Evolutionary conservation across 2,888 invertebrate genomes (phyloP).

Genomic region (Torymus aiolomorphi): DNA sequence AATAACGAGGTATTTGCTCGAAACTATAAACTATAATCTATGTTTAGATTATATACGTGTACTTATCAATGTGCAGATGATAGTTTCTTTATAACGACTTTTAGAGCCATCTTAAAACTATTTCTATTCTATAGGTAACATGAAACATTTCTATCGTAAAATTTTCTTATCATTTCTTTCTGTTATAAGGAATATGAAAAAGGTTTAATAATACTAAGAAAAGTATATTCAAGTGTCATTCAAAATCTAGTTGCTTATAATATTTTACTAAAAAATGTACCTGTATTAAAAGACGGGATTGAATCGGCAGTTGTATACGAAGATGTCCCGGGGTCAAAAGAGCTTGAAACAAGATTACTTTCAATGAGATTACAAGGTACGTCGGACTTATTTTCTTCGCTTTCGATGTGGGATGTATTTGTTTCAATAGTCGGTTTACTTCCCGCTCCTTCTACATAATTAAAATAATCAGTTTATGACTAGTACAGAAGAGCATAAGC

Average conservation of each 20-base stretch:
- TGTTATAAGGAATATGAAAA: too few species aligned
- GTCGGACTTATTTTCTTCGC: conserved; percentile 13
- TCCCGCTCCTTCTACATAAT: conserved; percentile 10
- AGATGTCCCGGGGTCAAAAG: conserved; percentile 38
- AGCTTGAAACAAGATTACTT: conserved; percentile 39
- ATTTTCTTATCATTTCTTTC: too few species aligned
- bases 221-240: background rate
- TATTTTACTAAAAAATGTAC: conserved; percentile 23
- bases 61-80: too few species aligned
- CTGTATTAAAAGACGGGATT: conserved; percentile 20
- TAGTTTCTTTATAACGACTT: too few species aligned
- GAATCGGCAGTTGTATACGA: conserved; percentile 32
- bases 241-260: background rate
- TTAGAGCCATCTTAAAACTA: too few species aligned
- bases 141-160: too few species aligned
- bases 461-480: conserved; percentile 23
- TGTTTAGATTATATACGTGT: background rate
- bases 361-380: conserved; percentile 30
- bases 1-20: conserved; percentile 1
- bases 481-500: background rate
- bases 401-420: conserved; percentile 6
- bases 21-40: background rate
- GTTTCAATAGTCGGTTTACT: background rate
- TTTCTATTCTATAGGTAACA: too few species aligned
- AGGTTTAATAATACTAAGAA: too few species aligned